phyloP scores from a whole-genome alignment of 2,113 vertebrate species.

The Asarcornis scutulata region DNA sequence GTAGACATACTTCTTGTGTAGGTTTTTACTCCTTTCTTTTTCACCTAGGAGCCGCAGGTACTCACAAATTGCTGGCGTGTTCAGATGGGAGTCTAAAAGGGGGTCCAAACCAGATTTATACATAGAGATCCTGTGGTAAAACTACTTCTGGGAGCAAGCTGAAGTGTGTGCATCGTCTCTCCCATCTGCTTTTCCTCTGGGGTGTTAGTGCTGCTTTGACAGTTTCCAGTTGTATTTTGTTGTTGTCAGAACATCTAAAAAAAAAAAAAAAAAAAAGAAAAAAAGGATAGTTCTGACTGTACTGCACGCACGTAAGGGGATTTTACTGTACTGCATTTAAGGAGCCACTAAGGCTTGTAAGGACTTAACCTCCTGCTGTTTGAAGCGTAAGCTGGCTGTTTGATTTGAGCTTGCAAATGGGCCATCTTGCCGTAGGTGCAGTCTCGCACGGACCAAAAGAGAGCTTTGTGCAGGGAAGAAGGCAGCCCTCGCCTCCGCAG shows the following conservation, averaged over 20 bases:
- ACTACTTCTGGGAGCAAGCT: neutral
- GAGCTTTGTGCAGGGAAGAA: accelerated
- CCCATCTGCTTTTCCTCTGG: neutral
- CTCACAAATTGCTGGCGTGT: neutral
- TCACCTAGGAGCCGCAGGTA: neutral
- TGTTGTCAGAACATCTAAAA: neutral
- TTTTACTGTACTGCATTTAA: too few relatives aligned
- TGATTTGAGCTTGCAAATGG: neutral
- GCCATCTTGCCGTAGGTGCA: neutral
- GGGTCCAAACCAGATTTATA: neutral
- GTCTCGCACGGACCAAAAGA: accelerated
- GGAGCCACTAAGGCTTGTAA: neutral
- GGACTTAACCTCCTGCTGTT: neutral
- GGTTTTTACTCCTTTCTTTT: neutral
- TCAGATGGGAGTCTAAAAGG: neutral
- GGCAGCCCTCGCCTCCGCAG: accelerated
- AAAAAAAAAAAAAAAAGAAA: too few relatives aligned
- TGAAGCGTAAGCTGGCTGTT: neutral
- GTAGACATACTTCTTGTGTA: neutral
- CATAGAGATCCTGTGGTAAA: neutral
- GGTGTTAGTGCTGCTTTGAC: neutral
- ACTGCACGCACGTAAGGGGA: too few relatives aligned
- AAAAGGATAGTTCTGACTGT: too few relatives aligned
- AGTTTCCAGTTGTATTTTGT: neutral
- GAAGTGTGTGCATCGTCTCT: neutral